These are phyloP conservation scores for Tokudaia muenninki DNA, from an alignment of 2,797 vertebrate genomes.

Conservation along the genomic window DNA sequence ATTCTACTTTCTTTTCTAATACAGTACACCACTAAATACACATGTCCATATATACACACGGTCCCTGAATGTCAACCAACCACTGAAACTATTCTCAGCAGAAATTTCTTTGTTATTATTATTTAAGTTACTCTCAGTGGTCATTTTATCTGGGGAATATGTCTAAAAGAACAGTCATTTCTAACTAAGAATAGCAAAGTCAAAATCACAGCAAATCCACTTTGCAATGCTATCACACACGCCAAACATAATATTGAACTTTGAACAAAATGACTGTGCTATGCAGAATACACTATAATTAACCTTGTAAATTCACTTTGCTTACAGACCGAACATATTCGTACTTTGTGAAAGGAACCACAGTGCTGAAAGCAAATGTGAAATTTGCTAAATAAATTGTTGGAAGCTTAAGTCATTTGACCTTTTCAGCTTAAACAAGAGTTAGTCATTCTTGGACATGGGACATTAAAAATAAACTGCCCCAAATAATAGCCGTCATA, in stretches of 20 bases:
- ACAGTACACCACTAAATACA: neutral
- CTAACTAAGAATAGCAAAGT: slow-evolving; percentile 64
- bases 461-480: slow-evolving; percentile 78
- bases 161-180: slow-evolving; percentile 70
- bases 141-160: slow-evolving; percentile 57
- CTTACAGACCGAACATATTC: slow-evolving; percentile 23
- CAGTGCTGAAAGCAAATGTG: slow-evolving; percentile 74
- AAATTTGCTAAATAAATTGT: slow-evolving; percentile 77
- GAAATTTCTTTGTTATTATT: slow-evolving; percentile 40
- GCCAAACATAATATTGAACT: slow-evolving; percentile 80
- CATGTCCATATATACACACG: neutral
- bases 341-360: slow-evolving; percentile 67
- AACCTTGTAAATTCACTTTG: slow-evolving; percentile 75
- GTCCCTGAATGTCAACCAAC: neutral
- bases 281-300: slow-evolving; percentile 72
- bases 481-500: slow-evolving; percentile 68
- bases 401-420: slow-evolving; percentile 77
- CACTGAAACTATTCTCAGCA: slow-evolving; percentile 15
- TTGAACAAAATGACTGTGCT: slow-evolving; percentile 70
- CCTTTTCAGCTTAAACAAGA: slow-evolving; percentile 77
- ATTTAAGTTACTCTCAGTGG: slow-evolving; percentile 55
- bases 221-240: slow-evolving; percentile 61
- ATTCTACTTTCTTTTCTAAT: slow-evolving; percentile 16
- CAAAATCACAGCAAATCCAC: slow-evolving; percentile 68
- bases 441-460: slow-evolving; percentile 80